These are phyloP conservation scores for Sternotherus odoratus DNA, from an alignment of 2,797 vertebrate genomes.

Conservation along the genomic window DNA sequence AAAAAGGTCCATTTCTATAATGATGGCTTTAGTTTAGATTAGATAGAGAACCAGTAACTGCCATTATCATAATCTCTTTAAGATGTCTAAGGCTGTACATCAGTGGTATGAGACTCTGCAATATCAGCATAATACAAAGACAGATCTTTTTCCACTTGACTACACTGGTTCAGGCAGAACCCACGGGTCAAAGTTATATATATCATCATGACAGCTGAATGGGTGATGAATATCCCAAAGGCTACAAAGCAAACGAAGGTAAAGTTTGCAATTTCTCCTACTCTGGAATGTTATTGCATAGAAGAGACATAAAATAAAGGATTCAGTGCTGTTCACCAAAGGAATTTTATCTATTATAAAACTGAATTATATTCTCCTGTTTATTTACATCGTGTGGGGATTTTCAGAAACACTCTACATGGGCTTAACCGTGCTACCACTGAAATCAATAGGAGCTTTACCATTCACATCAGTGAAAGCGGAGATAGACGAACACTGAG, in stretches of 20 bases:
- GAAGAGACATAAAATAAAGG: not conserved
- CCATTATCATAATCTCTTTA: not conserved
- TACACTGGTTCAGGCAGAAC: not conserved
- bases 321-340: constrained; percentile 4
- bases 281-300: not conserved
- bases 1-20: rapidly evolving
- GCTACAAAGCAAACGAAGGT: not conserved
- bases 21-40: not conserved
- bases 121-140: not conserved
- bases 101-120: not conserved
- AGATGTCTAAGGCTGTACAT: not conserved
- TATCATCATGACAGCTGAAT: not conserved
- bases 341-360: not conserved
- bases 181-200: not conserved
- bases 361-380: not conserved
- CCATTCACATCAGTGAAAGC: rapidly evolving
- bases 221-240: not conserved
- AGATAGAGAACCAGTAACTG: not conserved
- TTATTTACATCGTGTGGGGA: not conserved
- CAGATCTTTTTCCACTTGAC: not conserved
- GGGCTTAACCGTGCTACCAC: not conserved
- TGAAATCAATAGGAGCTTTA: not conserved
- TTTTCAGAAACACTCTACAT: not conserved
- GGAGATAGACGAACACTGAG: not conserved
- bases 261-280: not conserved